Conservation (phyloP, 1,140 invertebrate species). For the Drosophila eugracilis region DNA sequence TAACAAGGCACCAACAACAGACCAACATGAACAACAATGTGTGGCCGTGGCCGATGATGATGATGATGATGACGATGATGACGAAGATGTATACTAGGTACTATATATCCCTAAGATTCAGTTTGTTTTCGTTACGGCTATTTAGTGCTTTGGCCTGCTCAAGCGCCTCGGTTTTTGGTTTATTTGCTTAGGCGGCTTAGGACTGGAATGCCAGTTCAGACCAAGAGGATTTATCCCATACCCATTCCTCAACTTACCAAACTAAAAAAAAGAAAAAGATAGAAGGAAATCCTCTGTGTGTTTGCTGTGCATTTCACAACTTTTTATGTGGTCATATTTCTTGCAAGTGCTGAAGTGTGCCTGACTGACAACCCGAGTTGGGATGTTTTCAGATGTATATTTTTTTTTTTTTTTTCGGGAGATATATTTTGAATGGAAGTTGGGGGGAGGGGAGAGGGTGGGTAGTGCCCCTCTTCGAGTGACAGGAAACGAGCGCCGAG, state of each 20-base stretch:
- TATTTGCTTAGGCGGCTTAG: constrained; percentile 73
- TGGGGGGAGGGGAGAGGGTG: too few species aligned
- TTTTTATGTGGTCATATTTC: constrained; percentile 77
- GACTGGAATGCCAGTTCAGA: constrained; percentile 29
- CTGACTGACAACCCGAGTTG: constrained; percentile 25
- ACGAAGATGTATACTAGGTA: not conserved
- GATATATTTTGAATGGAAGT: constrained; percentile 6
- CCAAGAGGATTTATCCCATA: constrained; percentile 42
- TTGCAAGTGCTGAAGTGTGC: constrained; percentile 72
- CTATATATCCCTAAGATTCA: constrained; percentile 27
- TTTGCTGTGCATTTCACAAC: constrained; percentile 59
- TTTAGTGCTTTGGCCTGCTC: constrained; percentile 59
- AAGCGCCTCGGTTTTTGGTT: constrained; percentile 63
- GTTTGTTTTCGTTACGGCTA: constrained; percentile 67
- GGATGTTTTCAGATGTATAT: not conserved
- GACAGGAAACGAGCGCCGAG: constrained; percentile 55
- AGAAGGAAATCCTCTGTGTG: constrained; percentile 16
- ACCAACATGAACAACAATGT: too few species aligned
- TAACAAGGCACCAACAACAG: constrained; percentile 52
- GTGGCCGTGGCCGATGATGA: constrained; percentile 13
- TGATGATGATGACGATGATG: constrained; percentile 21
- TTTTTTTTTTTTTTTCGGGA: not conserved
- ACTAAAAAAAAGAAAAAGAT: not conserved
- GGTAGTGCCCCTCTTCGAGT: constrained; percentile 16
- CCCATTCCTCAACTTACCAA: not conserved